Evolutionary conservation across 2,888 invertebrate species (phyloP).

Genomic region (Amaurobius ferox): DNA sequence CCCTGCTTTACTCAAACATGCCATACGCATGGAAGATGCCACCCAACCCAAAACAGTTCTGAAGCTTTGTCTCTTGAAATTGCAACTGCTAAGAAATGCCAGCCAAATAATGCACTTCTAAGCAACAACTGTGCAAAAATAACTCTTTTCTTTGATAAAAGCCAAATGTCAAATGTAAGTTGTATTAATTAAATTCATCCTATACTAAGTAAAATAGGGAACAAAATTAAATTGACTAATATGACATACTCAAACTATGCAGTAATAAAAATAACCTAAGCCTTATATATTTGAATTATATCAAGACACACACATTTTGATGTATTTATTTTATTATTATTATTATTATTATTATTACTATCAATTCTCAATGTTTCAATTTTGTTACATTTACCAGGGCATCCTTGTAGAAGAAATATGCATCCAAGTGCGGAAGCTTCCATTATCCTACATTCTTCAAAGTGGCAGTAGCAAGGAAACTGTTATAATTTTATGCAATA

Average conservation of each 20-base stretch:
- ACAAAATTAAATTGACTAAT: no score
- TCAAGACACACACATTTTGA: no score
- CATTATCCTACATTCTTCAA: constrained; percentile 78
- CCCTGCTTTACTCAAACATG: constrained; percentile 89
- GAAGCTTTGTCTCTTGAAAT: constrained; percentile 87
- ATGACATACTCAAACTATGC: no score
- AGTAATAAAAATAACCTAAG: no score
- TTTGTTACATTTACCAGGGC: constrained; percentile 79
- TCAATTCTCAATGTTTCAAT: no score
- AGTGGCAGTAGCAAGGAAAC: constrained; percentile 81
- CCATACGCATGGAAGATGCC: constrained; percentile 88
- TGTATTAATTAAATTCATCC: no score
- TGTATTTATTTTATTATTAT: no score
- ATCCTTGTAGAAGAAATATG: constrained; percentile 91
- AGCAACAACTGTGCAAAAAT: constrained; percentile 88
- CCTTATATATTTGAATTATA: no score
- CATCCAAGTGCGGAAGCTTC: constrained; percentile 85
- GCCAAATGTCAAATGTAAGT: constrained; percentile 81
- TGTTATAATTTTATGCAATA: constrained; percentile 88
- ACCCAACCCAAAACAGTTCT: constrained; percentile 83
- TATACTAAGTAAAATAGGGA: no score
- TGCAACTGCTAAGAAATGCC: constrained; percentile 81
- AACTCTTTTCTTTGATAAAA: constrained; percentile 85
- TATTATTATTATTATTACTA: no score
- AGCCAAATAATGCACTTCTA: constrained; percentile 86